Conservation (phyloP, 2,888 invertebrate genomes). For the Troides helena region DNA sequence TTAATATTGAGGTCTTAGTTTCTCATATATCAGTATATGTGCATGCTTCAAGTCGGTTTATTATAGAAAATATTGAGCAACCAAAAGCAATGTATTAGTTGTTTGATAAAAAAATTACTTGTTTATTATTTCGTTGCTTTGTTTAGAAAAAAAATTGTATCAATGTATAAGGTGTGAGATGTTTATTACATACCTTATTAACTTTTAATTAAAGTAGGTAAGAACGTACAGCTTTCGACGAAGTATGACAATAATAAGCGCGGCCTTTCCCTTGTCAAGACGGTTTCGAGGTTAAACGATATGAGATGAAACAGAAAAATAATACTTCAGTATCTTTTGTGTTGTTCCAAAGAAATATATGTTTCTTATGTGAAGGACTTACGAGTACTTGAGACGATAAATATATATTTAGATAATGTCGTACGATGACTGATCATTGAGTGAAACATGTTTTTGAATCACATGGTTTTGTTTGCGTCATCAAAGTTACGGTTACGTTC, state of each 20-base stretch:
- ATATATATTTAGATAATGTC: constrained; percentile 45
- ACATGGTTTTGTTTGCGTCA: constrained; percentile 18
- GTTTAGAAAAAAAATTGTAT: not conserved
- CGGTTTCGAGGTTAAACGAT: constrained; percentile 14
- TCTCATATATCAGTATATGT: too few species aligned
- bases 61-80: too few species aligned
- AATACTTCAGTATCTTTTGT: constrained; percentile 7
- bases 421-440: constrained; percentile 48
- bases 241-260: constrained; percentile 4
- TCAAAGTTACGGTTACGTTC: not conserved
- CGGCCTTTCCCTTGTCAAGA: constrained; percentile 24
- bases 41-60: too few species aligned
- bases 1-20: not conserved
- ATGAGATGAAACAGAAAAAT: constrained; percentile 6
- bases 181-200: not conserved
- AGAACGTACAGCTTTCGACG: not conserved
- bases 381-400: constrained; percentile 35
- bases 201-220: not conserved
- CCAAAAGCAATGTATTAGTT: too few species aligned
- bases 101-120: too few species aligned
- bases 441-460: constrained; percentile 11
- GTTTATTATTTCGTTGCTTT: too few species aligned
- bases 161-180: too few species aligned
- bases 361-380: constrained; percentile 13
- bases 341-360: constrained; percentile 9